These are phyloP conservation scores for Xanthostigma xanthostigma DNA, from an alignment of 2,888 invertebrate genomes.

Conservation along the genomic window DNA sequence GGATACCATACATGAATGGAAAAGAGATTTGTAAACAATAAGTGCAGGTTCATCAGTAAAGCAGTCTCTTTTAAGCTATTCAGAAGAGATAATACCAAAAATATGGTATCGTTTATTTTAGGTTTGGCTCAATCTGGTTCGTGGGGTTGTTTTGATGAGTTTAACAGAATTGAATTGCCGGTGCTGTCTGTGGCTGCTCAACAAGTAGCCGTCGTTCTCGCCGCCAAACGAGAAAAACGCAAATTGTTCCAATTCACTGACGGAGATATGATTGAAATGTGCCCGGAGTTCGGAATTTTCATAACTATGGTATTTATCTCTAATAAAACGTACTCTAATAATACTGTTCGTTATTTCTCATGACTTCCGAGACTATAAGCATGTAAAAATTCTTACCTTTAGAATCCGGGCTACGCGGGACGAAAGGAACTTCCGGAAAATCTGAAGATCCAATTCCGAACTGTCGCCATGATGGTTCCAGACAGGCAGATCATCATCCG, in stretches of 20 bases:
- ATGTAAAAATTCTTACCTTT: constrained; percentile 11
- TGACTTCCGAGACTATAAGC: not conserved
- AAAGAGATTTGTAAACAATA: no score
- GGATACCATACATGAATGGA: no score
- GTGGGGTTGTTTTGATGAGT: constrained; percentile 98
- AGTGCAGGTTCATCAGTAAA: no score
- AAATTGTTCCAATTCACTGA: constrained; percentile 87
- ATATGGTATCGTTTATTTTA: constrained; percentile 14
- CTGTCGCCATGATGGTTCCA: constrained; percentile 98
- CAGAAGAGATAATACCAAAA: no score
- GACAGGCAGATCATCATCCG: constrained; percentile 94
- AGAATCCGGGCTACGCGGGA: constrained; percentile 97
- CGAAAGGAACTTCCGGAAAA: constrained; percentile 94
- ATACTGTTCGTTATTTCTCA: not conserved
- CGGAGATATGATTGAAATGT: constrained; percentile 84
- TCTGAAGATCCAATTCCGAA: constrained; percentile 92
- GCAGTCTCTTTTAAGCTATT: no score
- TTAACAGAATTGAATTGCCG: constrained; percentile 87
- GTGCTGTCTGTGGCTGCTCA: constrained; percentile 92
- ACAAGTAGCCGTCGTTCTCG: constrained; percentile 85
- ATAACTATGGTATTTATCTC: constrained; percentile 70
- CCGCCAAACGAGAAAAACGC: constrained; percentile 86
- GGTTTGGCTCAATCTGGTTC: constrained; percentile 88
- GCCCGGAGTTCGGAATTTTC: constrained; percentile 92
- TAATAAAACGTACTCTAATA: not conserved